phyloP scores from a whole-genome alignment of 2,888 invertebrate genomes.

The Spicauda simplicius region DNA sequence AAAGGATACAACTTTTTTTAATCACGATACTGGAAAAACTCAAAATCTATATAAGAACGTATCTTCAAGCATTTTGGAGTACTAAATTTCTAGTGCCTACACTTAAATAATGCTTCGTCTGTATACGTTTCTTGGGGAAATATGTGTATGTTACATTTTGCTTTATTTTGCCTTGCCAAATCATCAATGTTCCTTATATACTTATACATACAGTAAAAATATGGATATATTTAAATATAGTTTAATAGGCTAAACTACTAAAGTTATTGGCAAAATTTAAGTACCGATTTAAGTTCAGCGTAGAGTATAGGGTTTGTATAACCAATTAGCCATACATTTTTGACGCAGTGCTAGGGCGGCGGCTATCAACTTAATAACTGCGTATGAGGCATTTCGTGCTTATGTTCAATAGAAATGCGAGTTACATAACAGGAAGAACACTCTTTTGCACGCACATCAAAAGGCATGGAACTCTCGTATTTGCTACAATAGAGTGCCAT shows the following conservation, averaged over 20 bases:
- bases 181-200: too few species aligned
- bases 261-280: too few species aligned
- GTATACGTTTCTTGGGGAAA: background rate
- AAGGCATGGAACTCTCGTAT: conserved; percentile 39
- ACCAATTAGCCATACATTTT: too few species aligned
- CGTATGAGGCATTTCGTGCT: conserved; percentile 7
- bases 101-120: background rate
- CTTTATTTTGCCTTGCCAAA: too few species aligned
- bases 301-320: too few species aligned
- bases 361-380: background rate
- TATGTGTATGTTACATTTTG: background rate
- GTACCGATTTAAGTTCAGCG: too few species aligned
- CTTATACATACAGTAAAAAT: too few species aligned
- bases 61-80: background rate
- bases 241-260: too few species aligned
- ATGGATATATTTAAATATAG: too few species aligned
- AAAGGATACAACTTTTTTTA: conserved; percentile 21
- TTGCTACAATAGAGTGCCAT: conserved; percentile 24
- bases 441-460: conserved; percentile 29
- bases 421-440: conserved; percentile 1
- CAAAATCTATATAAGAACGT: conserved; percentile 10
- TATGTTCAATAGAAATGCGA: conserved; percentile 36
- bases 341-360: too few species aligned
- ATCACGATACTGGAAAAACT: conserved; percentile 18
- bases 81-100: background rate